Percentiles rank a stretch among this genome's conserved stretches.
Conservation (phyloP, 2,888 invertebrate species). For the Tenthredo notha region DNA sequence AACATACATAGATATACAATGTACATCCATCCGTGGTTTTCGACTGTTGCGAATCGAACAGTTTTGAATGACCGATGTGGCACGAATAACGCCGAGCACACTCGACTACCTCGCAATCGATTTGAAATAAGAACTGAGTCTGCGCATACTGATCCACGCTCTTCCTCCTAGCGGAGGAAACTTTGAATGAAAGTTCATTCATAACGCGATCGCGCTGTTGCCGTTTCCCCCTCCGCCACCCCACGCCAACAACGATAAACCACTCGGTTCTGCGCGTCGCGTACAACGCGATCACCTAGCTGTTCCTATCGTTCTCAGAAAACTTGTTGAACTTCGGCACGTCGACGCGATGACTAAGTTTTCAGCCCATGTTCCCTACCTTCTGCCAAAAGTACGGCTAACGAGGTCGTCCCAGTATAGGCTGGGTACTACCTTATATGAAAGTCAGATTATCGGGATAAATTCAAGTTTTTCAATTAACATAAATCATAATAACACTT, state of each 20-base stretch:
- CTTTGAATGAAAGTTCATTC: constrained; percentile 62
- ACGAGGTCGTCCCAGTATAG: background rate
- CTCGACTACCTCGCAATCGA: constrained; percentile 64
- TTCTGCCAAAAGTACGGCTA: background rate
- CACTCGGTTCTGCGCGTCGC: constrained; percentile 16
- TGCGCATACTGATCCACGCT: constrained; percentile 27
- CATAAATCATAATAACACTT: background rate
- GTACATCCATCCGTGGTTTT: constrained; percentile 17
- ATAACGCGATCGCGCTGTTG: constrained; percentile 51
- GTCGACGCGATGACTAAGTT: constrained; percentile 21
- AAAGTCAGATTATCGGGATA: background rate
- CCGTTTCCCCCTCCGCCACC: constrained; percentile 29
- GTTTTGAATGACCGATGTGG: constrained; percentile 54
- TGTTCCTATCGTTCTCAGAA: background rate
- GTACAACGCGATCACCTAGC: constrained; percentile 11
- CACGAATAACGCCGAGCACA: constrained; percentile 66
- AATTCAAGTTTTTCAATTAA: constrained; percentile 6
- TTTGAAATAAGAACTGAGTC: constrained; percentile 62
- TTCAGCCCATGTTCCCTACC: background rate
- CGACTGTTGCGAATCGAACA: constrained; percentile 41
- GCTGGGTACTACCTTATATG: background rate
- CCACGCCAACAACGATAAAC: constrained; percentile 17
- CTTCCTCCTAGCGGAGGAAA: constrained; percentile 47
- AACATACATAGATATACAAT: background rate
- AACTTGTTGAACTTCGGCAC: constrained; percentile 47